phyloP scores from a whole-genome alignment of 30 jellyfish, hydroid and myxozoan genomes.

The Cassiopea xamachana region DNA sequence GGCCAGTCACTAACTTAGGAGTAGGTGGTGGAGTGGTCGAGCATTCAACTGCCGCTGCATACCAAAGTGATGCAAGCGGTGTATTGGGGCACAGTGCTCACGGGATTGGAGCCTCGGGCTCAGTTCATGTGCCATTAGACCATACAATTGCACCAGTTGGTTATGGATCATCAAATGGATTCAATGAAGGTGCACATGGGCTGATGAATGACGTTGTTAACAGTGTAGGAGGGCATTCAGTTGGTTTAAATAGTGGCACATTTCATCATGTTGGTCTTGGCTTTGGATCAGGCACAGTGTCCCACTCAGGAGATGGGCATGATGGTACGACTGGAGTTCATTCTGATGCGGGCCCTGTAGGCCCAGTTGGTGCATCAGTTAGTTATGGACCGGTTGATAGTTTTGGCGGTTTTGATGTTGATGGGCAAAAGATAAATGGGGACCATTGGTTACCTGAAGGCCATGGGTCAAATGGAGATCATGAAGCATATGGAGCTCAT shows the following conservation, averaged over 20 bases:
- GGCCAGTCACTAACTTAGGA: conserved; percentile 25
- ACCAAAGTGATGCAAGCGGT: conserved; percentile 17
- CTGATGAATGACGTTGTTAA: conserved; percentile 52
- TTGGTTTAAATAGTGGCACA: conserved; percentile 19
- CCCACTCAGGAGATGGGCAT: conserved; percentile 29
- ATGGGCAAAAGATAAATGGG: conserved; percentile 15
- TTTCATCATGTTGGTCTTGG: conserved; percentile 55
- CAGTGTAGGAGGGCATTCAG: conserved; percentile 56
- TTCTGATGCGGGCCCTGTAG: conserved; percentile 26
- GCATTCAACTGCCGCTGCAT: conserved; percentile 56
- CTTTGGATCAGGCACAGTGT: conserved; percentile 56
- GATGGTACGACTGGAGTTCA: conserved; percentile 17
- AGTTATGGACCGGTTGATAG: conserved; percentile 72
- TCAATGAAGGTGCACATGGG: conserved; percentile 33
- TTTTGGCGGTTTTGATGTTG: conserved; percentile 39
- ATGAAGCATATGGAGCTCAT: conserved; percentile 18
- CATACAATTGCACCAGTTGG: conserved; percentile 23
- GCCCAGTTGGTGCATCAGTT: conserved; percentile 54
- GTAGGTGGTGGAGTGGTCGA: conserved; percentile 60
- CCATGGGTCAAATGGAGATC: conserved; percentile 43
- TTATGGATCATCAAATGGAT: conserved; percentile 33
- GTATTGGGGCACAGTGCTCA: conserved; percentile 5
- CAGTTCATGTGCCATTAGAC: conserved; percentile 44
- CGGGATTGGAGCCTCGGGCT: conserved; percentile 21
- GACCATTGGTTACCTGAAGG: conserved; percentile 25